Conservation (phyloP, 2,888 invertebrate species). For the Tiliacea citrago region DNA sequence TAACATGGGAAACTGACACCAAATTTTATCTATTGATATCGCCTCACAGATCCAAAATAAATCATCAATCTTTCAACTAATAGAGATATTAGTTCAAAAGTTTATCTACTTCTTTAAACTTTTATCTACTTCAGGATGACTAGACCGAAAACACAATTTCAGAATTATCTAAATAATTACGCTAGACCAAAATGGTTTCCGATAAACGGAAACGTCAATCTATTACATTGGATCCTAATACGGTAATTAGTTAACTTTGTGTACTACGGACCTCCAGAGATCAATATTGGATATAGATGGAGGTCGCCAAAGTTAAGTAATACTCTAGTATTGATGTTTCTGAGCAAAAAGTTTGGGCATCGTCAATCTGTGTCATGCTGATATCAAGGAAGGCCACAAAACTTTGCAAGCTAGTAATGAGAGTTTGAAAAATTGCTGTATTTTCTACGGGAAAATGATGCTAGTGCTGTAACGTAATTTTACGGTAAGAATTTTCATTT, state of each 20-base stretch:
- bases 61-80: not conserved
- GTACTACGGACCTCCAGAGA: not conserved
- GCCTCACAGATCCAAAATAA: no score
- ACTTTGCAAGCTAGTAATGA: conserved; percentile 38
- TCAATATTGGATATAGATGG: conserved; percentile 35
- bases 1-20: not conserved
- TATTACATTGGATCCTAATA: conserved; percentile 29
- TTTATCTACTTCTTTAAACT: not conserved
- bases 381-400: conserved; percentile 29
- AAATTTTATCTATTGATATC: not conserved
- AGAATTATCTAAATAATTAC: not conserved
- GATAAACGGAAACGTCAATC: not conserved
- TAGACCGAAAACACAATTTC: not conserved
- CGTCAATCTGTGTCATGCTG: conserved; percentile 49
- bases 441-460: not conserved
- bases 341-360: conserved; percentile 40
- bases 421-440: conserved; percentile 52
- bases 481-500: not conserved
- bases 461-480: not conserved
- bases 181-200: not conserved
- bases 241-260: conserved; percentile 33
- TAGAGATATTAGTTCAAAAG: no score
- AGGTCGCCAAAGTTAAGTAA: conserved; percentile 44
- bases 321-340: conserved; percentile 41
- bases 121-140: not conserved